Evolutionary conservation across 2,797 vertebrate species (phyloP).

Genomic region (Synaphobranchus kaupii): DNA sequence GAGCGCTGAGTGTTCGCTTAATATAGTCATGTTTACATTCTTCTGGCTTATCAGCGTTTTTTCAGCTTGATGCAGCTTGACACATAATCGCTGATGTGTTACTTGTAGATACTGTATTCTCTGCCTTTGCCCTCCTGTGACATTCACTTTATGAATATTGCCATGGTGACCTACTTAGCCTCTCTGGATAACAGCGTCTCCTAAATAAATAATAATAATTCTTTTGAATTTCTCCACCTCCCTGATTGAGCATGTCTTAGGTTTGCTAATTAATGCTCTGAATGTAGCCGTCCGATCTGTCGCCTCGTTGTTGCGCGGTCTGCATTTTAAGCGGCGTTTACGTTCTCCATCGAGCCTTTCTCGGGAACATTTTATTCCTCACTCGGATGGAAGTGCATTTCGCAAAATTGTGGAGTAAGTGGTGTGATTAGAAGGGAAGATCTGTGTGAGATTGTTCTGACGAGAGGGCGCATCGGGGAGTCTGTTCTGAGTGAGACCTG

Average conservation of each 20-base stretch:
- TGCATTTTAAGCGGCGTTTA: neutral
- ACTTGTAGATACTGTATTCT: neutral
- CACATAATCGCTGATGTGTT: neutral
- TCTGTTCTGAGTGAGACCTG: neutral
- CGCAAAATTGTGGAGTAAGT: neutral
- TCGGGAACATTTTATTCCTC: neutral
- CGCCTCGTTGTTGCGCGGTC: neutral
- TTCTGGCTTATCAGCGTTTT: neutral
- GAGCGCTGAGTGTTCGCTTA: neutral
- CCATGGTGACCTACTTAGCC: neutral
- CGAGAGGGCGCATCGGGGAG: neutral
- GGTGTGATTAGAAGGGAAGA: constrained; percentile 8
- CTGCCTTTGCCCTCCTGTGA: neutral
- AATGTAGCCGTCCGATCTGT: neutral
- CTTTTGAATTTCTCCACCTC: neutral
- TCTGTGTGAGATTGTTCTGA: neutral
- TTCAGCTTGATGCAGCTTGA: neutral
- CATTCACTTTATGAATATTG: neutral
- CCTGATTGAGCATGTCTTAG: neutral
- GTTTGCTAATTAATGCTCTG: neutral
- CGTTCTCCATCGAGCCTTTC: neutral
- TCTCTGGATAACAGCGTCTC: neutral
- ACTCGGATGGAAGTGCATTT: neutral
- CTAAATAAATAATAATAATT: constrained; percentile 1
- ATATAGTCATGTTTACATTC: neutral